phyloP scores from a whole-genome alignment of 2,797 vertebrate species.

The Sphenopsis melanotis region DNA sequence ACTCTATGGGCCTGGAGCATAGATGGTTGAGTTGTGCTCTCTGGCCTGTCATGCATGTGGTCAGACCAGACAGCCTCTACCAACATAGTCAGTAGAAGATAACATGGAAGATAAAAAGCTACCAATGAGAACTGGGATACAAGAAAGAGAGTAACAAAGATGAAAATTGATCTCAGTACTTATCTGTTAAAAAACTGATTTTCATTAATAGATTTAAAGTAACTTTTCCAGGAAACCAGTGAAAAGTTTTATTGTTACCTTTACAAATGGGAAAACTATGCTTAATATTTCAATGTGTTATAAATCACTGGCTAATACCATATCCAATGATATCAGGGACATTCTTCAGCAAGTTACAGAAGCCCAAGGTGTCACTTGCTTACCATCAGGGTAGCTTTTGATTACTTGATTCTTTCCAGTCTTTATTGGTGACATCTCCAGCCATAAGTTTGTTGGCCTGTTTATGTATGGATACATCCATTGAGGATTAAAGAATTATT shows the following conservation, averaged over 20 bases:
- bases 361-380: not conserved
- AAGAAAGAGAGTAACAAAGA: not conserved
- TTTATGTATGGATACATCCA: not conserved
- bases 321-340: not conserved
- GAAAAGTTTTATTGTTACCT: not conserved
- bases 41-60: not conserved
- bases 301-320: not conserved
- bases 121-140: not conserved
- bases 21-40: not conserved
- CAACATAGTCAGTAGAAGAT: not conserved
- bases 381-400: not conserved
- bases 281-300: not conserved
- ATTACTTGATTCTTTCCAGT: not conserved
- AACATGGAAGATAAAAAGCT: not conserved
- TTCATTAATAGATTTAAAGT: not conserved
- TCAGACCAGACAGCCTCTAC: not conserved
- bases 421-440: not conserved
- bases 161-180: not conserved
- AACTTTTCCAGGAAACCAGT: not conserved
- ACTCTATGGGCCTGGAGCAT: not conserved
- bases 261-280: not conserved
- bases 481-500: not conserved
- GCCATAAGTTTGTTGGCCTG: not conserved
- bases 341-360: not conserved
- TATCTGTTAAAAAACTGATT: not conserved